Base-by-base conservation (phyloP, 2,888 invertebrate genomes). In the Drosophila monieri region DNA sequence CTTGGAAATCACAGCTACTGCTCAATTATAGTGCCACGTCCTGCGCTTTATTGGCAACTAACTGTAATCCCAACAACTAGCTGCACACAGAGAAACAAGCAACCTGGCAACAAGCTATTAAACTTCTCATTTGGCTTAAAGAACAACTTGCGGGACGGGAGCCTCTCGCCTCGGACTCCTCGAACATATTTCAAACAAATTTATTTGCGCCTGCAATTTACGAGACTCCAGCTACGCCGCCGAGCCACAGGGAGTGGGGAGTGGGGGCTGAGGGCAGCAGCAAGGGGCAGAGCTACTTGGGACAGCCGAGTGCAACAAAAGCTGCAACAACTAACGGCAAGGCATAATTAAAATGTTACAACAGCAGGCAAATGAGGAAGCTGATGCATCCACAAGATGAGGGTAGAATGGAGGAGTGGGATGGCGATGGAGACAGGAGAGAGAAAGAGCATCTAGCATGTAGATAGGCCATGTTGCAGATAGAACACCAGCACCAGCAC, bases 201-300 rank as follows among this genome's bases (percentile, higher is more conserved):
- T 85, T 88, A 85, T 85, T 85, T 88, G 86, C 80, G 80, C 74
- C 80, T 70, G 74, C 78, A 83, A 85, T 80, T 85, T 79, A 73
- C 77, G 67, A 74, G 78, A 61, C 65, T 80, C 73, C 67, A 54
- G 59, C 80, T 51, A 64, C 14, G 15, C 8, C 23, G 9, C 6
- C 35, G 9, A 6, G 14, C 15, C 15, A 9, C 15, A 21, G 47
- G 1, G 18, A 54, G 18, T 21, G 27, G 49, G 18, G 10, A 23
- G 21, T 23, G 21, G 15, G 49, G 21, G 3, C n/a, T 18, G 27
- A 53, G 67, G 52, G 46, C 62, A 41, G 37, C 30, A 35, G 35
- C 39, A 53, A 15, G 53, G 51, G 53, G 48, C 49, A 30, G 27
- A 32, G 46, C 47, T 44, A 41, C 58, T 32, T 14, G 58, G 47